Evolutionary conservation across 2,113 vertebrate genomes (phyloP).

Genomic region (Campylomormyrus numenius): DNA sequence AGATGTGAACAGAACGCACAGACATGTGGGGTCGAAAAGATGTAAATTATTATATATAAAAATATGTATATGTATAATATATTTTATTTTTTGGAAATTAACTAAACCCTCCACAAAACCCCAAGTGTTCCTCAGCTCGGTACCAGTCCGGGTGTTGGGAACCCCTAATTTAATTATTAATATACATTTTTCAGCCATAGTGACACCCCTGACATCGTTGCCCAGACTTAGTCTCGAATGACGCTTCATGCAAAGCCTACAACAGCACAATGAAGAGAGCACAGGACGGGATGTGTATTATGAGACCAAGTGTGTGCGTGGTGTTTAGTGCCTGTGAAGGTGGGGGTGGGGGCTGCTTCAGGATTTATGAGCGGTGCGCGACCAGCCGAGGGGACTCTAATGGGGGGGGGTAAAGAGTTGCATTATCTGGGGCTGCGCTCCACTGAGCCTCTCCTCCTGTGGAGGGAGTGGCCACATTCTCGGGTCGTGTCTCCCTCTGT

Average conservation of each 20-base stretch:
- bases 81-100: not conserved
- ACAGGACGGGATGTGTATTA: slow-evolving; percentile 11
- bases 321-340: not conserved
- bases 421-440: slow-evolving; percentile 52
- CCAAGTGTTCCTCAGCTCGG: not conserved
- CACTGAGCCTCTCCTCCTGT: slow-evolving; percentile 24
- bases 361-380: slow-evolving; percentile 46
- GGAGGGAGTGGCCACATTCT: not conserved
- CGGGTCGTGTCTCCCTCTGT: not conserved
- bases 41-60: not conserved
- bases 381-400: slow-evolving; percentile 50
- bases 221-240: not conserved
- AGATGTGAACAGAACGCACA: not conserved
- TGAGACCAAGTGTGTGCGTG: not conserved
- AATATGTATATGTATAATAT: not conserved
- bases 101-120: not conserved
- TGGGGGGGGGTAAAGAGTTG: slow-evolving; percentile 60
- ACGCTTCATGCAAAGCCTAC: not conserved
- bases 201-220: not conserved
- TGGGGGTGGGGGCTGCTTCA: slow-evolving; percentile 24
- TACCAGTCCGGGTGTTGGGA: not conserved
- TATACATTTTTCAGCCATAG: not conserved
- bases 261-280: not conserved
- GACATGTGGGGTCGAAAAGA: not conserved
- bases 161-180: not conserved